Evolutionary conservation across 2,888 invertebrate species (phyloP), one percentile per base, ranked within the genome.

Genomic region (Ophion obscuratus): DNA sequence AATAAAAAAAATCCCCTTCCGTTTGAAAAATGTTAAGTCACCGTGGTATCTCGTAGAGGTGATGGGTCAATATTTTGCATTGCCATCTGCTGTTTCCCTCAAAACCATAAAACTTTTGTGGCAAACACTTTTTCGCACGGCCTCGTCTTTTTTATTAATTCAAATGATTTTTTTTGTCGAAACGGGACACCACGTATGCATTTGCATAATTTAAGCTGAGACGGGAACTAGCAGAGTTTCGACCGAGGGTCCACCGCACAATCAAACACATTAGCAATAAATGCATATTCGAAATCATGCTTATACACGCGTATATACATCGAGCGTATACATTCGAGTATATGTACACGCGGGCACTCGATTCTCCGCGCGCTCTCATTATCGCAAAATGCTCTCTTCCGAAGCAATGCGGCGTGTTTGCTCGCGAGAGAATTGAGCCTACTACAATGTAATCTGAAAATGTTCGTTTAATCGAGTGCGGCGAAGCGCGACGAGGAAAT

Each of bases 281-380:
- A 89, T 89, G 88, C 84, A 89, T 91, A 90, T 91, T 90, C 90
- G 88, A 90, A 90, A 90, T 89, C 81, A 89, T 90, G 91, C 91
- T 92, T 90, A 91, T 89, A 47, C 20, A 20, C 47, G 47, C 20
- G n/a, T 61, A n/a, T 61, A n/a, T 61, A 61, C 20, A 17, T 20
- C 17, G 5, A 61, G n/a, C n/a, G n/a, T 61, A 61, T 68, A 82
- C 81, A 77, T 84, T 68, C 77, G 77, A 36, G 71, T 59, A 77
- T 77, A 71, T 20, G 44, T 75, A 47, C 20, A 40, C 17, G 64
- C 44, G 31, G 44, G 20, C 73, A 68, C 67, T 83, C 83, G 67
- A 83, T 81, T 9, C 57, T 74, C 40, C 61, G 70, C 11, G 64
- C 31, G 31, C 20, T 59, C 70, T 62, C 27, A 24, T 44, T 14